These are phyloP conservation scores for Xiphophorus birchmanni DNA, from an alignment of 2,797 vertebrate genomes.

Conservation along the genomic window DNA sequence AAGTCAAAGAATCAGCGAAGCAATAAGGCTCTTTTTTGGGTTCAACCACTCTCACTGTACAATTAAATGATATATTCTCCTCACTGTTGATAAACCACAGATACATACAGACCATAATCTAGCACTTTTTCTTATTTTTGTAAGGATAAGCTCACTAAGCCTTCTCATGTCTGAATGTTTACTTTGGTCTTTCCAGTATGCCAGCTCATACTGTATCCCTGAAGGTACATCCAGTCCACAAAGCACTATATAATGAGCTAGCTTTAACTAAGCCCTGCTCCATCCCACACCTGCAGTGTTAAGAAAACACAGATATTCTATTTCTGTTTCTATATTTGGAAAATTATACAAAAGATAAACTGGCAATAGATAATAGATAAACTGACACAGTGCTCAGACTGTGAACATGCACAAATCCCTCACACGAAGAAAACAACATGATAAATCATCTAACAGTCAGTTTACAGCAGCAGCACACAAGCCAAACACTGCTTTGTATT, in stretches of 20 bases:
- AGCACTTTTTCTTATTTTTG: not conserved
- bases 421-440: constrained; percentile 8
- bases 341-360: constrained; percentile 31
- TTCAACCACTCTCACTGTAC: not conserved
- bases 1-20: not conserved
- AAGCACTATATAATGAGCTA: constrained; percentile 51
- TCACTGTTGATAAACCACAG: not conserved
- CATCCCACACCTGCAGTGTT: constrained; percentile 28
- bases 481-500: constrained; percentile 57
- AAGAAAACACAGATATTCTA: constrained; percentile 18
- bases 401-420: constrained; percentile 32
- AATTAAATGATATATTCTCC: not conserved
- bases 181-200: constrained; percentile 37
- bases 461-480: constrained; percentile 19
- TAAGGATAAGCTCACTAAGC: constrained; percentile 17
- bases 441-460: constrained; percentile 40
- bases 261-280: constrained; percentile 12
- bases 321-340: constrained; percentile 28
- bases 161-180: constrained; percentile 36
- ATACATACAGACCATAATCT: not conserved
- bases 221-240: constrained; percentile 50
- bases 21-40: not conserved
- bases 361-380: constrained; percentile 16
- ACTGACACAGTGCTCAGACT: constrained; percentile 13
- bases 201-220: constrained; percentile 47